Percentiles rank a stretch among this genome's conserved stretches.
Evolutionary conservation across 2,113 vertebrate genomes (phyloP).

Genomic region (Manacus vitellinus): DNA sequence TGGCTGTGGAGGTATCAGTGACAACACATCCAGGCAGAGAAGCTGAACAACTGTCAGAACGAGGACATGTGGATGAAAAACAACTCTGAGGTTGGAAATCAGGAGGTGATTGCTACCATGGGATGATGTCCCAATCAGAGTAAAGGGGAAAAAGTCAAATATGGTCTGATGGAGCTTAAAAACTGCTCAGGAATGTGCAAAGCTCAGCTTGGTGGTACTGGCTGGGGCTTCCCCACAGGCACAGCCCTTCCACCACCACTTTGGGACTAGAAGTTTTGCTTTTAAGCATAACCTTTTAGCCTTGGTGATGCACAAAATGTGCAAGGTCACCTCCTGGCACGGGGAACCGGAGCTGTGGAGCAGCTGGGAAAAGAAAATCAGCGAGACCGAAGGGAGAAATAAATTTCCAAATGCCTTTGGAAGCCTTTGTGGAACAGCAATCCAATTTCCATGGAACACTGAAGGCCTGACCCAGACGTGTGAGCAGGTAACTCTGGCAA

Average conservation of each 20-base stretch:
- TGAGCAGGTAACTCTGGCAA: not conserved
- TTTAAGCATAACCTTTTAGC: not conserved
- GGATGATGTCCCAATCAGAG: not conserved
- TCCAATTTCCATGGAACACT: not conserved
- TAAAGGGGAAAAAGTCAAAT: not conserved
- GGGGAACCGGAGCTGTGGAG: not conserved
- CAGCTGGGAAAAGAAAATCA: not conserved
- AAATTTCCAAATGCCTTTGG: not conserved
- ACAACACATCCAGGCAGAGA: not conserved
- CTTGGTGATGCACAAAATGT: not conserved
- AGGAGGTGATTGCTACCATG: not conserved
- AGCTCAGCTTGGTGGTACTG: not conserved
- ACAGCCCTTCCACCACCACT: not conserved
- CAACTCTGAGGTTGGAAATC: not conserved
- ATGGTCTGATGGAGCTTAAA: not conserved
- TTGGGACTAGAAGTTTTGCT: not conserved
- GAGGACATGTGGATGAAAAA: not conserved
- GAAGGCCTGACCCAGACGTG: not conserved
- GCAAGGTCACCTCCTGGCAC: not conserved
- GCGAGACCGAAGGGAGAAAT: not conserved
- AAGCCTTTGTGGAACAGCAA: not conserved
- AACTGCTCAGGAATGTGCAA: not conserved
- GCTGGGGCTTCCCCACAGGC: not conserved
- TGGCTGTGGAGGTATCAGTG: not conserved
- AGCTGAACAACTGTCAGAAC: not conserved